phyloP scores from a whole-genome alignment of 2,113 vertebrate species.

The Lepisosteus osseus region DNA sequence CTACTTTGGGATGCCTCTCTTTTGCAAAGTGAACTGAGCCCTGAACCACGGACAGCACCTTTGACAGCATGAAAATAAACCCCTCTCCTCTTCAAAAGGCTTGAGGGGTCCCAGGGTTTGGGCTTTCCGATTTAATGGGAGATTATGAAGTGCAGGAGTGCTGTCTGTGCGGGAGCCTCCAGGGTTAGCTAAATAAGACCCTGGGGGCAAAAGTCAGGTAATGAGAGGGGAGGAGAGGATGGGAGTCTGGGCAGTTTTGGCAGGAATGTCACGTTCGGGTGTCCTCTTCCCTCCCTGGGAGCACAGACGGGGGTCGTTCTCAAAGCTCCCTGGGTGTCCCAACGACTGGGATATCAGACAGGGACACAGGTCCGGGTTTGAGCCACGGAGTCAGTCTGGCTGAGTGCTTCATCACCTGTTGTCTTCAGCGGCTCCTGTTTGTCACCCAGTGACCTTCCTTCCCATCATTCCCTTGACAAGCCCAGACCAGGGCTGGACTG shows the following conservation, averaged over 20 bases:
- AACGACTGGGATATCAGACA: not conserved
- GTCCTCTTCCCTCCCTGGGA: not conserved
- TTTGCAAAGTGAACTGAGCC: too few species aligned
- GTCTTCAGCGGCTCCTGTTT: not conserved
- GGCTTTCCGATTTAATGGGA: not conserved
- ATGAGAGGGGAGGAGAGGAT: not conserved
- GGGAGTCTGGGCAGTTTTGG: not conserved
- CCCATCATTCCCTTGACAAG: too few species aligned
- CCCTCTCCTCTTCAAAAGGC: not conserved
- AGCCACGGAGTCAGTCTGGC: not conserved
- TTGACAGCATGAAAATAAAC: not conserved
- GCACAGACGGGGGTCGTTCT: not conserved
- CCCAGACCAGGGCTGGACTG: too few species aligned
- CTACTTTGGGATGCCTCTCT: too few species aligned
- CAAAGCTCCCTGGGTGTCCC: not conserved
- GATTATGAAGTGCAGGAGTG: not conserved
- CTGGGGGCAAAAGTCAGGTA: not conserved
- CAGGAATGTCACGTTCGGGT: not conserved
- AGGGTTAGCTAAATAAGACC: conserved; percentile 4
- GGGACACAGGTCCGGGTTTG: not conserved
- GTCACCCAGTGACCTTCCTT: not conserved
- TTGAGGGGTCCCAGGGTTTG: not conserved
- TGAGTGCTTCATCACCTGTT: conserved; percentile 1
- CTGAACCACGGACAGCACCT: not conserved
- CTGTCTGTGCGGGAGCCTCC: not conserved